These are phyloP conservation scores for Apantesis nais DNA, from an alignment of 2,888 invertebrate genomes.

Conservation along the genomic window DNA sequence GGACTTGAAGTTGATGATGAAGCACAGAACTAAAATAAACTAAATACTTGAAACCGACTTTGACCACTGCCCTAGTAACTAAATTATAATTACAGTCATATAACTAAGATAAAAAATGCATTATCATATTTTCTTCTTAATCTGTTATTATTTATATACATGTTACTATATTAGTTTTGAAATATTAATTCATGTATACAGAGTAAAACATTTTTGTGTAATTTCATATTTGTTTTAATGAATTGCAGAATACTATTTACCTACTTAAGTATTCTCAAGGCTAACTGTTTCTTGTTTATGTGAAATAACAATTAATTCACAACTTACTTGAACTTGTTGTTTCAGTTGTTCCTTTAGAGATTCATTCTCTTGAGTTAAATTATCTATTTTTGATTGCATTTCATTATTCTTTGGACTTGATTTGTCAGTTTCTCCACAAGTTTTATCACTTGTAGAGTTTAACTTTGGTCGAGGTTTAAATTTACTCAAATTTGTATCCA, in stretches of 20 bases:
- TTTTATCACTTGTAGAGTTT: constrained; percentile 68
- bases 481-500: constrained; percentile 88
- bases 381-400: constrained; percentile 87
- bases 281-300: neutral
- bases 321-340: constrained; percentile 91
- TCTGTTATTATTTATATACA: neutral
- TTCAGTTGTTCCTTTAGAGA: constrained; percentile 92
- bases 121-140: neutral
- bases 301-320: constrained; percentile 12
- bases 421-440: constrained; percentile 53
- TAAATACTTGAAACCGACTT: neutral
- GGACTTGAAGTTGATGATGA: too few relatives aligned
- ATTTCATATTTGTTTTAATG: neutral
- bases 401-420: constrained; percentile 74
- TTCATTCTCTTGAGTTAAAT: constrained; percentile 88
- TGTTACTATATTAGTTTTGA: neutral
- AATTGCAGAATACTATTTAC: neutral
- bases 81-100: neutral
- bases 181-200: neutral
- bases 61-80: neutral
- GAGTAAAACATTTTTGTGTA: neutral
- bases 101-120: neutral
- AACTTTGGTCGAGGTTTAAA: constrained; percentile 81
- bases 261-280: neutral
- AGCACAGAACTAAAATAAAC: too few relatives aligned